Evolutionary conservation across 2,797 vertebrate species (phyloP), one percentile per base, ranked within the genome.

Genomic region (Anguilla marmorata): DNA sequence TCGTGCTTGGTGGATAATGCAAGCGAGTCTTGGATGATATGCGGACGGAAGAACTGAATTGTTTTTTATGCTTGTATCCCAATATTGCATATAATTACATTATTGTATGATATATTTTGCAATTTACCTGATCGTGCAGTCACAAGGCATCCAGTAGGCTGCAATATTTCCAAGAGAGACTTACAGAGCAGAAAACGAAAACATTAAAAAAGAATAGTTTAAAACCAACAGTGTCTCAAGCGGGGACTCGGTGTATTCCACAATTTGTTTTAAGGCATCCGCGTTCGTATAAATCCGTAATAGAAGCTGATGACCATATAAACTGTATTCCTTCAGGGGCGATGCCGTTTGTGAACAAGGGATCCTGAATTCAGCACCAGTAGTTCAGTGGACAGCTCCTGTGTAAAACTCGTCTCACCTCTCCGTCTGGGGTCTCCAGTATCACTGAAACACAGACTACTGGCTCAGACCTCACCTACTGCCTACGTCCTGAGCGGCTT

Each of bases 361-460:
- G 37, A 88, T 87, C 88, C 69, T 85, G 86, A 91, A 89, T 96
- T 96, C 96, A 96, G 96, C 94, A 96, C 95, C 93, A 90, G 90
- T 63, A 89, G 86, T 41, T 54, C 41, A 93, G 90, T 89, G 95
- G 94, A 96, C 95, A 96, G 96, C 94, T 96, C 95, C 94, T 88
- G 86, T 58, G 92, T 89, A 63, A 88, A 91, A 91, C 89, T 90
- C 30, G 92, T 93, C 92, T 95, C 91, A 91, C 93, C 93, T 94
- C 95, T 91, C 89, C 91, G 92, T 91, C 90, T 90, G 91, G 83
- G 90, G 92, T 95, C 94, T 94, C 90, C 33, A 91, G 94, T 89
- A 92, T 92, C 92, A 93, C 93, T 89, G 92, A 76, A 84, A n/a
- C 88, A 60, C n/a, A 69, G 41, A 33, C 56, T 74, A 41, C 33